phyloP scores from a whole-genome alignment of 30 jellyfish, hydroid and myxozoan genomes.

The Aurelia aurita region DNA sequence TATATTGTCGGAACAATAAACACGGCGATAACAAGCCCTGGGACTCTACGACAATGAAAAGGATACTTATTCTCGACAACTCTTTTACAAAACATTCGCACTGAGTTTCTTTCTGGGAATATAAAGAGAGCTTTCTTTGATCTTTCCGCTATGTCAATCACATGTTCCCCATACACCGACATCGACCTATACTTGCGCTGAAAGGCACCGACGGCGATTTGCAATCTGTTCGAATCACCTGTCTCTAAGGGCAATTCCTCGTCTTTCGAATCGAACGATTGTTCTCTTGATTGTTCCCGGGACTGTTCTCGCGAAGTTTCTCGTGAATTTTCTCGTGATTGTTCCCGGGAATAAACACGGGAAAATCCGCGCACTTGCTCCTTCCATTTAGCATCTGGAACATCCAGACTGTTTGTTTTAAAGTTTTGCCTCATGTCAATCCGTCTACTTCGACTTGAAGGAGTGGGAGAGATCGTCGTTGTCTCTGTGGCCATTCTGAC shows the following conservation, averaged over 20 bases:
- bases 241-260: slow-evolving; percentile 53
- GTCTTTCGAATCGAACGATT: slow-evolving; percentile 59
- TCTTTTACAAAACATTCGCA: slow-evolving; percentile 76
- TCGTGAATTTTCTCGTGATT: slow-evolving; percentile 12
- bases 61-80: slow-evolving; percentile 87
- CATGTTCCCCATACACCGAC: slow-evolving; percentile 86
- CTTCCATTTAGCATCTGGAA: neutral
- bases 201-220: slow-evolving; percentile 73
- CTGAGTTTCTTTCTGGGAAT: slow-evolving; percentile 59
- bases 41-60: neutral
- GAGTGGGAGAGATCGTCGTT: no score
- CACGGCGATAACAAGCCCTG: neutral
- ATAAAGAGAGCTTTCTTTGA: slow-evolving; percentile 78
- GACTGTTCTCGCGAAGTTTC: slow-evolving; percentile 35
- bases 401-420: neutral
- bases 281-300: slow-evolving; percentile 2
- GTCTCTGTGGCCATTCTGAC: no score
- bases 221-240: slow-evolving; percentile 62
- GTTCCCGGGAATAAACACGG: slow-evolving; percentile 21
- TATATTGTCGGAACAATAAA: neutral
- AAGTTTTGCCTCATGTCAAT: neutral
- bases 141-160: slow-evolving; percentile 78
- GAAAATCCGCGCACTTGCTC: neutral
- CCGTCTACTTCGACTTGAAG: no score
- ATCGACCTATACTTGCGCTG: slow-evolving; percentile 79